These are phyloP conservation scores for Pygmarrhopalites habei DNA, from an alignment of 1,140 invertebrate species.

Conservation along the genomic window DNA sequence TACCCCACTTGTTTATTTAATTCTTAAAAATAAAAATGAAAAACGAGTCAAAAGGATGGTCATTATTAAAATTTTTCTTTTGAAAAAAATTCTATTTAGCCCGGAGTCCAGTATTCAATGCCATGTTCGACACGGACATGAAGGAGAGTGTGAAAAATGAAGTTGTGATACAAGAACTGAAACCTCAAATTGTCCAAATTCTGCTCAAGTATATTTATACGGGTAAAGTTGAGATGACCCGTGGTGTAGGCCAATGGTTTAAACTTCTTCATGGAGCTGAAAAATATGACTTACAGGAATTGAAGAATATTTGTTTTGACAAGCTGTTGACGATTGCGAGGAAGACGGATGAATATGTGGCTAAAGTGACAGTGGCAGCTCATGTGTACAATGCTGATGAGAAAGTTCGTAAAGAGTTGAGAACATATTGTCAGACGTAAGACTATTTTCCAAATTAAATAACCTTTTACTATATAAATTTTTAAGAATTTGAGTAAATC, in stretches of 20 bases:
- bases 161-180: slow-evolving; percentile 7
- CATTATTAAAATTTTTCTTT: too few relatives aligned
- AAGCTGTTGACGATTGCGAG: neutral
- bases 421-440: too few relatives aligned
- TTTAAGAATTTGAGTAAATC: too few relatives aligned
- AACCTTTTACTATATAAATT: too few relatives aligned
- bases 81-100: too few relatives aligned
- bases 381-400: too few relatives aligned
- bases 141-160: neutral
- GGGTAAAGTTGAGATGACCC: slow-evolving; percentile 1
- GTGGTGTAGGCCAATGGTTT: neutral
- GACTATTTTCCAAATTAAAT: too few relatives aligned
- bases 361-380: slow-evolving; percentile 5
- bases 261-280: slow-evolving; percentile 15
- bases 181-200: slow-evolving; percentile 14
- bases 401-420: too few relatives aligned
- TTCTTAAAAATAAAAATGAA: too few relatives aligned
- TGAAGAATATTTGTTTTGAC: slow-evolving; percentile 15
- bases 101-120: slow-evolving; percentile 11
- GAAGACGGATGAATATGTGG: slow-evolving; percentile 18
- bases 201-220: slow-evolving; percentile 20
- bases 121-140: slow-evolving; percentile 17
- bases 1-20: too few relatives aligned
- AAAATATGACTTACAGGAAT: slow-evolving; percentile 14
- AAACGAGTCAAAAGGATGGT: too few relatives aligned